Conservation (phyloP, 2,113 vertebrate genomes). For the Hemiprocne comata region DNA sequence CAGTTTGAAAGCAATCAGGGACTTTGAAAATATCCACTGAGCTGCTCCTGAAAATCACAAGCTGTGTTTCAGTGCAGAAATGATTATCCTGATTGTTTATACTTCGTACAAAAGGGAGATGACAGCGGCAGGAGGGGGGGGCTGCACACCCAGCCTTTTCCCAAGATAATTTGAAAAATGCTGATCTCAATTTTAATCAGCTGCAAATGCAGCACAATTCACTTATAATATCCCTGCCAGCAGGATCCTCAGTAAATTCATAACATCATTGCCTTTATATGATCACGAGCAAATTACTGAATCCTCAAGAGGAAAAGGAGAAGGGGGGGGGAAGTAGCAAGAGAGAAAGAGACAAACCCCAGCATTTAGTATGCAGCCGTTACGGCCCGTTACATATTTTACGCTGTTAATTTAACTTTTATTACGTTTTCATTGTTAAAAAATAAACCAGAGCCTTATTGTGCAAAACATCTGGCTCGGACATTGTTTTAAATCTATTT, state of each 20-base stretch:
- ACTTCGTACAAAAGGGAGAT: conserved; percentile 45
- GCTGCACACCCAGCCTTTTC: conserved; percentile 35
- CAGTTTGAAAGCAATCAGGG: not conserved
- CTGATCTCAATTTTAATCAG: conserved; percentile 68
- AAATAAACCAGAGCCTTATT: conserved; percentile 49
- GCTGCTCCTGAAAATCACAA: not conserved
- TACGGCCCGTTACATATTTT: conserved; percentile 38
- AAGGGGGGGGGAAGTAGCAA: not conserved
- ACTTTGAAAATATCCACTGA: not conserved
- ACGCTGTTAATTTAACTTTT: conserved; percentile 52
- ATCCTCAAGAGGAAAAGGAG: conserved; percentile 58
- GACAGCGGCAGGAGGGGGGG: conserved; percentile 13
- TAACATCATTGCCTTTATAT: conserved; percentile 58
- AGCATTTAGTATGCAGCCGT: not conserved
- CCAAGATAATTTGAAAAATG: conserved; percentile 71
- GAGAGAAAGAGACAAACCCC: not conserved
- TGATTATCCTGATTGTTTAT: conserved; percentile 55
- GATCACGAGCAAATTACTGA: conserved; percentile 60
- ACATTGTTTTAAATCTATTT: not conserved
- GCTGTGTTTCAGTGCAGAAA: not conserved
- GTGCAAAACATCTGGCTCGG: conserved; percentile 44
- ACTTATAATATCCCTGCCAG: conserved; percentile 58
- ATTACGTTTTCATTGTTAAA: conserved; percentile 51
- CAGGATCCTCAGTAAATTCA: conserved; percentile 66
- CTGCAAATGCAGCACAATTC: conserved; percentile 73